A percentile compares a stretch with the other conserved stretches of the same genome.
Conservation (phyloP, 1,140 invertebrate genomes). For the Palaemon carinicauda region DNA sequence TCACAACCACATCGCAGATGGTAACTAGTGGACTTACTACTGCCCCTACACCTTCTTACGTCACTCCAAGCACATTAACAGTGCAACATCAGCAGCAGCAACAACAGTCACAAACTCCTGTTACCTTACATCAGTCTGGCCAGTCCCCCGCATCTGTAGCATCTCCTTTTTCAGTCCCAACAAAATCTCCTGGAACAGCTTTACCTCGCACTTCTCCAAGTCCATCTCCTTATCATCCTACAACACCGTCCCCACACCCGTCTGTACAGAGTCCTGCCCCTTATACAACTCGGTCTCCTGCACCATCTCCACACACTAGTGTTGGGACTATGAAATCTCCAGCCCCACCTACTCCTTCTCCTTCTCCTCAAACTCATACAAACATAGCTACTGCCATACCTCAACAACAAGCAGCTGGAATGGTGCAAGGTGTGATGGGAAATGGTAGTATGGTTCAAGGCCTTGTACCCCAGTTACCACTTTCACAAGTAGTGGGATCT, state of each 20-base stretch:
- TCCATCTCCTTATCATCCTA: conserved; percentile 46
- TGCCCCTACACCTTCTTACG: conserved; percentile 28
- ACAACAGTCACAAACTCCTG: conserved; percentile 9
- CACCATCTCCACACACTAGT: conserved; percentile 45
- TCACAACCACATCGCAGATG: conserved; percentile 43
- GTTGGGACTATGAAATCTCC: conserved; percentile 32
- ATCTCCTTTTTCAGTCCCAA: conserved; percentile 41
- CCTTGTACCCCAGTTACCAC: conserved; percentile 34
- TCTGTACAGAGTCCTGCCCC: conserved; percentile 38
- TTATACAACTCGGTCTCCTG: conserved; percentile 48
- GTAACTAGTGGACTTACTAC: conserved; percentile 27
- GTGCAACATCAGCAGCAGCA: conserved; percentile 28
- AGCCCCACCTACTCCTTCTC: conserved; percentile 45
- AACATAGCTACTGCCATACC: conserved; percentile 12
- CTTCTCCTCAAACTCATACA: conserved; percentile 36
- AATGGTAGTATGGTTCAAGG: conserved; percentile 46
- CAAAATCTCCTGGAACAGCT: conserved; percentile 39
- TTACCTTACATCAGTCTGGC: conserved; percentile 36
- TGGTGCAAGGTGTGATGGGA: conserved; percentile 41
- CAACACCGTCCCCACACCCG: conserved; percentile 46
- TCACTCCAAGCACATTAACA: conserved; percentile 21
- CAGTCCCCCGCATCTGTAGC: conserved; percentile 34
- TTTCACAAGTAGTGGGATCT: conserved; percentile 41
- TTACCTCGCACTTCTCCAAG: conserved; percentile 45
- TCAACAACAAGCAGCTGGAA: conserved; percentile 29